Conservation (phyloP, 2,113 vertebrate genomes). For the Pelodiscus sinensis region DNA sequence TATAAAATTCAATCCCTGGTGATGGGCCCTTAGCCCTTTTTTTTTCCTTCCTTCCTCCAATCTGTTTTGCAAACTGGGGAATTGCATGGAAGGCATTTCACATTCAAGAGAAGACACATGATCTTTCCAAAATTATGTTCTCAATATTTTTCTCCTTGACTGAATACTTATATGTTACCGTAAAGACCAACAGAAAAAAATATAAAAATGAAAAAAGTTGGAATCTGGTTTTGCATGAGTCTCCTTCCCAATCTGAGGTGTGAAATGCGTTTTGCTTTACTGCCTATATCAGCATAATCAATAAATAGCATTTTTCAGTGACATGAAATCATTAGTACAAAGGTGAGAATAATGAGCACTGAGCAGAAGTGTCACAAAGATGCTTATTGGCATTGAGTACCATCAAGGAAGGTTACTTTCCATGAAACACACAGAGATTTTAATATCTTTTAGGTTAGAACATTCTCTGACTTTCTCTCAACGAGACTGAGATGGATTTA, state of each 20-base stretch:
- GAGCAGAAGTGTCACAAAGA: neutral
- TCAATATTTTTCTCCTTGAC: neutral
- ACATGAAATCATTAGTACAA: neutral
- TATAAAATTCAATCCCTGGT: neutral
- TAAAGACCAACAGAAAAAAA: neutral
- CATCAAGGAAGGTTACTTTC: neutral
- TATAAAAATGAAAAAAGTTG: neutral
- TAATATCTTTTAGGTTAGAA: neutral
- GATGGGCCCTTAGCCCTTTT: neutral
- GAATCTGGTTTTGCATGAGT: neutral
- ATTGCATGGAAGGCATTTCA: rapidly evolving
- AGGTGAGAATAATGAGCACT: neutral
- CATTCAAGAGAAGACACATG: neutral
- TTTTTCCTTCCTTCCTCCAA: neutral
- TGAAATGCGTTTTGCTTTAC: neutral
- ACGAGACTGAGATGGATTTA: neutral
- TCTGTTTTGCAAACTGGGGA: neutral
- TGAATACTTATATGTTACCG: neutral
- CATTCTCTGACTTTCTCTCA: neutral
- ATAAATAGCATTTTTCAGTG: neutral
- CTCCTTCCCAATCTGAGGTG: neutral
- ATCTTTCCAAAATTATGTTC: neutral
- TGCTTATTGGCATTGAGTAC: neutral
- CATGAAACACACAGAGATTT: neutral
- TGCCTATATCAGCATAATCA: neutral